phyloP scores from a whole-genome alignment of 1,140 invertebrate species.

The Propsilocerus akamusi region DNA sequence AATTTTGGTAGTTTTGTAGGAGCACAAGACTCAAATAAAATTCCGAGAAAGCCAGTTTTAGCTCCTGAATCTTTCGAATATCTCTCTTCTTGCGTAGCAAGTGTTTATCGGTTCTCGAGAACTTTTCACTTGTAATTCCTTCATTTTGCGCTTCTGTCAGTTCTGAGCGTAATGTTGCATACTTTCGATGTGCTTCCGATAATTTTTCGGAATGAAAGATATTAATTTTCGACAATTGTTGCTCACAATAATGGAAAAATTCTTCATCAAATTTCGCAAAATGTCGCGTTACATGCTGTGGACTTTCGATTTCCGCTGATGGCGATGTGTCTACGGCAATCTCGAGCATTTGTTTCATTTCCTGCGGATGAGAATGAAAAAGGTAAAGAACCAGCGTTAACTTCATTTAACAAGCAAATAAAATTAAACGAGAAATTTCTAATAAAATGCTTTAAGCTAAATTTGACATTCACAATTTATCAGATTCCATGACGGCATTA shows the following conservation, averaged over 20 bases:
- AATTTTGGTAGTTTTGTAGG: slow-evolving; percentile 49
- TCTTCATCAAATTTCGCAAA: slow-evolving; percentile 69
- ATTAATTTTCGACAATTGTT: slow-evolving; percentile 72
- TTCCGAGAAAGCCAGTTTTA: slow-evolving; percentile 82
- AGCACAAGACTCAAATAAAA: slow-evolving; percentile 80
- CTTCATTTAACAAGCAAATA: no score
- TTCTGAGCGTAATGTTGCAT: slow-evolving; percentile 53
- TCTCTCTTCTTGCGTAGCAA: slow-evolving; percentile 31
- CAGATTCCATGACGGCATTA: no score
- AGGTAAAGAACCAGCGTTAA: no score
- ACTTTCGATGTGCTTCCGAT: slow-evolving; percentile 69
- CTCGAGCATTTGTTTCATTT: slow-evolving; percentile 60
- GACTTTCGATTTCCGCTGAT: slow-evolving; percentile 43
- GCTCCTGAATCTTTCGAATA: slow-evolving; percentile 53
- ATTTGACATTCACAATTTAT: slow-evolving; percentile 11
- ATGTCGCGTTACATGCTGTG: slow-evolving; percentile 45
- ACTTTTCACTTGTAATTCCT: slow-evolving; percentile 21
- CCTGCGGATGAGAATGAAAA: slow-evolving; percentile 28
- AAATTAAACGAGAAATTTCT: no score
- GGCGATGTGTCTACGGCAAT: slow-evolving; percentile 51
- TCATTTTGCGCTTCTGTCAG: slow-evolving; percentile 32
- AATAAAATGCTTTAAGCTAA: not conserved
- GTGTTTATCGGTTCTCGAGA: slow-evolving; percentile 29
- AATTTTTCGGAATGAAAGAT: slow-evolving; percentile 79
- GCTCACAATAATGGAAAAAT: slow-evolving; percentile 72